Conservation (phyloP, 1,140 invertebrate genomes). For the Drosophila bipectinata region DNA sequence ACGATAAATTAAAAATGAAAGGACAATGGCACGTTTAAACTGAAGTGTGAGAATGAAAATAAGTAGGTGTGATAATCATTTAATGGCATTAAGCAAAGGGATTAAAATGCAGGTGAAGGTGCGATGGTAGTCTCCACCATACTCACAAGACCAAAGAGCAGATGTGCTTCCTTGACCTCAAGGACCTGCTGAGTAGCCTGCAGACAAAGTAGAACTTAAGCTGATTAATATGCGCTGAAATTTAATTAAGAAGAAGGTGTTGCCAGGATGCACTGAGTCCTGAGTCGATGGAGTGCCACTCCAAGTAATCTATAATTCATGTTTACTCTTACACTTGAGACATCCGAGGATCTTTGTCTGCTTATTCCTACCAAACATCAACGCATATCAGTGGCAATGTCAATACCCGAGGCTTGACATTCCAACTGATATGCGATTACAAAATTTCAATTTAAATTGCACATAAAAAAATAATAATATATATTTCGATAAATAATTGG, state of each 20-base stretch:
- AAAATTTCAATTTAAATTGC: conserved; percentile 19
- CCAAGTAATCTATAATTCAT: conserved; percentile 36
- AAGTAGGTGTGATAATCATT: conserved; percentile 72
- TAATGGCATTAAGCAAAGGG: conserved; percentile 68
- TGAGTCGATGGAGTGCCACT: conserved; percentile 37
- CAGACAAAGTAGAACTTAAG: conserved; percentile 52
- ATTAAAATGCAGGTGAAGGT: conserved; percentile 66
- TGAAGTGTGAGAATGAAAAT: conserved; percentile 7
- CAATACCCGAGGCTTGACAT: conserved; percentile 1
- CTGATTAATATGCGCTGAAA: conserved; percentile 61
- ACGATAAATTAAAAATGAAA: conserved; percentile 54
- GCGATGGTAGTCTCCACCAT: conserved; percentile 12
- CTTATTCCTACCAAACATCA: background rate
- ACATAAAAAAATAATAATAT: background rate
- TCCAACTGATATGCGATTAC: conserved; percentile 12
- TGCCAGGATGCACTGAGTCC: conserved; percentile 21
- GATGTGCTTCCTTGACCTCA: conserved; percentile 28
- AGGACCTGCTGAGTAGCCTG: conserved; percentile 8
- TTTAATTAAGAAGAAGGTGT: conserved; percentile 52
- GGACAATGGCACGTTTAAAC: conserved; percentile 4
- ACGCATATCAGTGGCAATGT: conserved; percentile 26
- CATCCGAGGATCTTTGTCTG: conserved; percentile 15
- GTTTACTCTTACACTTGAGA: background rate
- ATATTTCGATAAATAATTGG: too few relatives aligned
- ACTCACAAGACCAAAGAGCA: conserved; percentile 9